phyloP scores from a whole-genome alignment of 2,888 invertebrate species.

The Cryptus armator region DNA sequence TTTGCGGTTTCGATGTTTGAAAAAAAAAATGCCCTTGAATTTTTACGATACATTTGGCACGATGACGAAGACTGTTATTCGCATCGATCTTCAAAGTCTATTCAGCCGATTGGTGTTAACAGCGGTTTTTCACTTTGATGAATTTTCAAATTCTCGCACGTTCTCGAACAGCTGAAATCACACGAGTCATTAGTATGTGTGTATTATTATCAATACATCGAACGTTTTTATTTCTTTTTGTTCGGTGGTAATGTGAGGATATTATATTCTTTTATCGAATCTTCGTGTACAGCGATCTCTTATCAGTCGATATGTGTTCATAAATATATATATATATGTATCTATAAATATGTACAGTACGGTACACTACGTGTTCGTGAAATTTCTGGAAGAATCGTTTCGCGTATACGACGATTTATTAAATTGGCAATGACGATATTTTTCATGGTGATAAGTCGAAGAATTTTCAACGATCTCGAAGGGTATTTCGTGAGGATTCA shows the following conservation, averaged over 20 bases:
- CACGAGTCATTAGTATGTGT: background rate
- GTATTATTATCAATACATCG: background rate
- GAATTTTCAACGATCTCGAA: conserved; percentile 5
- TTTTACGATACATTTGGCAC: background rate
- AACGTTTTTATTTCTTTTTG: background rate
- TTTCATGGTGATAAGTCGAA: conserved; percentile 17
- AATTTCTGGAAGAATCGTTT: background rate
- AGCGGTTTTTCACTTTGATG: background rate
- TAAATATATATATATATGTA: background rate
- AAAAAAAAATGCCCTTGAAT: background rate
- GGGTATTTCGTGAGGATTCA: conserved; percentile 26
- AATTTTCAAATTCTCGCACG: conserved; percentile 23
- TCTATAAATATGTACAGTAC: background rate
- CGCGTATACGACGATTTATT: conserved; percentile 1
- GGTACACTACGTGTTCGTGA: background rate
- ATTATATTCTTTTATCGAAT: background rate
- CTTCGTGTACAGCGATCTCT: background rate
- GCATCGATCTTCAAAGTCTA: background rate
- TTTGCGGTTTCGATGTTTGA: too few relatives aligned
- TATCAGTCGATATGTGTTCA: background rate
- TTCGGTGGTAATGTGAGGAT: background rate
- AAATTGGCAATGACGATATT: conserved; percentile 7
- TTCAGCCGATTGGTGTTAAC: background rate
- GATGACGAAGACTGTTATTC: background rate
- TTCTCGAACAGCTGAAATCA: background rate